Conservation (phyloP, 2,113 vertebrate genomes). For the Tretioscincus oriximinensis region DNA sequence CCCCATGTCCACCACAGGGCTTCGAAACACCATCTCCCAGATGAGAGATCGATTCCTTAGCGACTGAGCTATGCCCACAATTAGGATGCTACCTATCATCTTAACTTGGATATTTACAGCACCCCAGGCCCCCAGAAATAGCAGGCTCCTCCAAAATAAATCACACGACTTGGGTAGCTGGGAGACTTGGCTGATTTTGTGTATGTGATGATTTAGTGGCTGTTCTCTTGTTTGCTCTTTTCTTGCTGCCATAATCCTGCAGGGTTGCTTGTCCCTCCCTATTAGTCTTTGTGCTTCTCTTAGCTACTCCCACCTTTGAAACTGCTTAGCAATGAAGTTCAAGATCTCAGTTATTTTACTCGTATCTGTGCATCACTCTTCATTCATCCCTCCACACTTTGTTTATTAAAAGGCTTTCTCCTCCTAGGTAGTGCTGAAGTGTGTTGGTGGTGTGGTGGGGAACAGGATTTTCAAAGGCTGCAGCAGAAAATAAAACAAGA, state of each 20-base stretch:
- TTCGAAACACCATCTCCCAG: too few species aligned
- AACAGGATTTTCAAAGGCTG: neutral
- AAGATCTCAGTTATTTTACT: neutral
- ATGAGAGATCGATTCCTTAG: too few species aligned
- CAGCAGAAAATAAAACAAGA: neutral
- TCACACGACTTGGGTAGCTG: rapidly evolving
- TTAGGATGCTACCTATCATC: neutral
- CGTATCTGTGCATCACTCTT: rapidly evolving
- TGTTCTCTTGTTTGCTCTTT: neutral
- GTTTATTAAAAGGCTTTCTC: neutral
- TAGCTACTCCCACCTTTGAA: neutral
- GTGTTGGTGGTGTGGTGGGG: neutral
- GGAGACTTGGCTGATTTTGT: neutral
- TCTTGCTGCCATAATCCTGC: neutral
- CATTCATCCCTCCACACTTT: neutral
- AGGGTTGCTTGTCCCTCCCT: neutral
- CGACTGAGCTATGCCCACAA: too few species aligned
- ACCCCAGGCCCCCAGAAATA: neutral
- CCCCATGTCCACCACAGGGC: too few species aligned
- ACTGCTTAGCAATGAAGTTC: neutral
- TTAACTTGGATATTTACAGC: neutral
- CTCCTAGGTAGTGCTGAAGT: neutral
- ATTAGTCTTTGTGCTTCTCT: rapidly evolving
- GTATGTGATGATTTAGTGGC: neutral
- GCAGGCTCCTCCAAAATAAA: rapidly evolving